Base-by-base conservation (phyloP, 53 echinoderm and acorn worm genomes). In the Holothuria scabra region DNA sequence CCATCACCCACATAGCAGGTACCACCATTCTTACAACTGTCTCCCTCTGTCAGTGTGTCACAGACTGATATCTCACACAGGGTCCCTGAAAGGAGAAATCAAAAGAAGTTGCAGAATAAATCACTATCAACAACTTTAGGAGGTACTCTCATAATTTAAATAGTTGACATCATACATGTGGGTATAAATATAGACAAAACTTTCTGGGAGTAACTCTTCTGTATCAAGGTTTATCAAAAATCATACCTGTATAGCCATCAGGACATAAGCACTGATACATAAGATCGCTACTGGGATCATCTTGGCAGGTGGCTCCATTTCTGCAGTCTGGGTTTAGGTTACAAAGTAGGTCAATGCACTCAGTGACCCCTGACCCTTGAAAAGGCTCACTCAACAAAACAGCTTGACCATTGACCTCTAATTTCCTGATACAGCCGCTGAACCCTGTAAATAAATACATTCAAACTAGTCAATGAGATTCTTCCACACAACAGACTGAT, bases 21-120 rank as follows among this genome's bases (percentile, higher is more conserved):
- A 21, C 90, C 96, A 19, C 85, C 90, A 86, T 93, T 96, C 70
- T 93, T 91, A 60, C 96, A 96, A 59, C 92, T 92, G 68, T 85
- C 68, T 59, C 76, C 66, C 56, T 83, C 5, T 31, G 86, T 46
- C 22, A 93, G 84, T 19, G 69, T 80, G 63, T 91, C 82, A 88
- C 96, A 96, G 26, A 92, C 85, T 32, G 92, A 87, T 24, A 58
- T 74, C 25, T 88, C 88, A 83, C 96, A 96, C 37, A 86, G 31
- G 13, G 57, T 60, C 55, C 96, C 96, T 96, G 31, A 0, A 28
- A n/a, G 31, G 57, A 56, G 49, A 16, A 83, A 86, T 59, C 29
- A 35, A 11, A 12, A 1, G 64, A 1, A 1, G 14, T 22, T 9
- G 52, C 18, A 52, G 8, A 0, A 1, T 4, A 16, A 52, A 52